Conservation (phyloP, 2,888 invertebrate species). For the Diogma glabrata region DNA sequence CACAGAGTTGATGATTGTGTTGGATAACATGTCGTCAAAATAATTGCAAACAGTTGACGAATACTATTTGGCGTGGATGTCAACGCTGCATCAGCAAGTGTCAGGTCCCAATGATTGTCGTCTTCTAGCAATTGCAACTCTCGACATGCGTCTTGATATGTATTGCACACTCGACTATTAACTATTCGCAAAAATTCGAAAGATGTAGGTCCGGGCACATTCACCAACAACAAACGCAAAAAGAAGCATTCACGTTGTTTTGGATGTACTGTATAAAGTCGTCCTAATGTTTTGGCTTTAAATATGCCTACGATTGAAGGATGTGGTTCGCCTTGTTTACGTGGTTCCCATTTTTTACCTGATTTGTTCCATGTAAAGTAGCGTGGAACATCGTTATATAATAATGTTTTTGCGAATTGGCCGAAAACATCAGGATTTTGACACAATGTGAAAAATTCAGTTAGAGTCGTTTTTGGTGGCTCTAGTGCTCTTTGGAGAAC, state of each 20-base stretch:
- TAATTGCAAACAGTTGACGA: too few species aligned
- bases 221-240: too few species aligned
- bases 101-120: too few species aligned
- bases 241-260: not conserved
- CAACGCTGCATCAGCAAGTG: too few species aligned
- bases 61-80: too few species aligned
- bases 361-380: too few species aligned
- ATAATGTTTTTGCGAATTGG: too few species aligned
- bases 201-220: too few species aligned
- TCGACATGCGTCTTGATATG: not conserved
- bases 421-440: not conserved
- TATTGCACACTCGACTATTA: not conserved
- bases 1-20: not conserved
- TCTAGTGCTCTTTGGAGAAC: not conserved
- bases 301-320: not conserved
- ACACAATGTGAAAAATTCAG: not conserved
- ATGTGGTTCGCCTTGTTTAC: not conserved
- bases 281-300: not conserved
- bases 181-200: too few species aligned
- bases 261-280: not conserved
- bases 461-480: conserved; percentile 1
- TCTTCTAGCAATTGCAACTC: too few species aligned
- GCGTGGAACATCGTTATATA: too few species aligned
- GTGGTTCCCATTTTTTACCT: not conserved
- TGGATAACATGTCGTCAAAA: not conserved